Evolutionary conservation across 2,888 invertebrate genomes (phyloP), one percentile per base, ranked within the genome.

Genomic region (Lydus trimaculatus): DNA sequence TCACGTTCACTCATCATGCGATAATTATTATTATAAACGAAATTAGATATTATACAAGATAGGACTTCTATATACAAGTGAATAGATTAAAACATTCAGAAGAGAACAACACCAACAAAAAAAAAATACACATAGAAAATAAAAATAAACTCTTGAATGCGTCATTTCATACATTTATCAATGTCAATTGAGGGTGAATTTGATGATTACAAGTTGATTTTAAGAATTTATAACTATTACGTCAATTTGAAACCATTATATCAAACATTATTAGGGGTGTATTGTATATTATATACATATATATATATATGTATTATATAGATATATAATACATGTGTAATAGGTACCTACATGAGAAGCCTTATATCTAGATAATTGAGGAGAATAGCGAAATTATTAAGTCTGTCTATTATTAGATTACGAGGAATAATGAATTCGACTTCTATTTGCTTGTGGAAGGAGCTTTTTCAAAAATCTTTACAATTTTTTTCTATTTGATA

Each of bases 381-480:
- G 33, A 33, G 33, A 33, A 33, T 7, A 33, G 33, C 43, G 17
- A 43, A 43, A 17, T 43, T 43, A 43, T 43, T 43, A 43, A 43
- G n/a, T 43, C 43, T n/a, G 17, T 43, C 43, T 43, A 17, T 43
- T 43, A 43, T 43, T 43, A 43, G 43, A 43, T 43, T 43, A 43
- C n/a, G 1, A 43, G 1, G n/a, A 17, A 43, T 4, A 43, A n/a
- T 2, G n/a, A 43, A n/a, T n/a, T 8, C n/a, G 17, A 33, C 8
- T 6, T 43, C 36, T 8, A 43, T 43, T 43, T 43, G 17, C 6
- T 43, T n/a, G n/a, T 43, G 8, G 6, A n/a, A n/a, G n/a, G n/a
- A n/a, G n/a, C n/a, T n/a, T n/a, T n/a, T n/a, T n/a, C n/a, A n/a
- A n/a, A n/a, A n/a, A n/a, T n/a, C n/a, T n/a, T n/a, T n/a, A n/a